Evolutionary conservation across 2,888 invertebrate genomes (phyloP), one percentile per base, ranked within the genome.

Genomic region (Clitarchus hookeri): DNA sequence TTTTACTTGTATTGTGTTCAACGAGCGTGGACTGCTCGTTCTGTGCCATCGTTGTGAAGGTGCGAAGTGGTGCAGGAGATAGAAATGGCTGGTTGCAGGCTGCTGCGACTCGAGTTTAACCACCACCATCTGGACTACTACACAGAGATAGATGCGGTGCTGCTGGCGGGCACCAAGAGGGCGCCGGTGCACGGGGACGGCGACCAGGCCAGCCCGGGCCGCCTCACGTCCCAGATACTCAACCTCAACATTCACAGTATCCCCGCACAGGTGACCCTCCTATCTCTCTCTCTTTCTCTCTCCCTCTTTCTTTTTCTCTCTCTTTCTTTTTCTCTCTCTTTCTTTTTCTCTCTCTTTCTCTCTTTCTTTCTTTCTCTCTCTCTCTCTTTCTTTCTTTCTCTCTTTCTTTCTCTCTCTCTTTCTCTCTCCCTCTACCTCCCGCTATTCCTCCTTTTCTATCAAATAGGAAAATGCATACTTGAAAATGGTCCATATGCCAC

Each of bases 61-160:
- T 36, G 36, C 36, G 65, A n/a, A n/a, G n/a, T 2, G n/a, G 65
- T 65, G 65, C 65, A n/a, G 65, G 8, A n/a, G 65, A 23, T 1
- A 16, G 65, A 65, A 65, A 65, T 65, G n/a, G 8, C n/a, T 65
- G 65, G 23, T 65, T 91, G 88, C 90, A 97, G 97, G 90, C 93
- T 95, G 87, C 92, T 98, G 88, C 94, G 97, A 89, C 92, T 98
- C 88, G 98, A 98, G 91, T 96, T 98, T 90, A 96, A 97, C 91
- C 97, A 97, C 90, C 94, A 94, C 87, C 92, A 94, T 85, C 92
- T 97, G 85, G 95, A 96, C 80, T 98, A 98, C 91, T 98, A 98
- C 90, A 96, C 97, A 23, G 96, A 97, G 90, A 92, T 98, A 85
- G 98, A 98, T 92, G 97, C 97, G 25, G 95, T 98, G 2, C 91